Evolutionary conservation across 30 jellyfish, hydroid and myxozoan genomes (phyloP).

Genomic region (Aurelia sp.): DNA sequence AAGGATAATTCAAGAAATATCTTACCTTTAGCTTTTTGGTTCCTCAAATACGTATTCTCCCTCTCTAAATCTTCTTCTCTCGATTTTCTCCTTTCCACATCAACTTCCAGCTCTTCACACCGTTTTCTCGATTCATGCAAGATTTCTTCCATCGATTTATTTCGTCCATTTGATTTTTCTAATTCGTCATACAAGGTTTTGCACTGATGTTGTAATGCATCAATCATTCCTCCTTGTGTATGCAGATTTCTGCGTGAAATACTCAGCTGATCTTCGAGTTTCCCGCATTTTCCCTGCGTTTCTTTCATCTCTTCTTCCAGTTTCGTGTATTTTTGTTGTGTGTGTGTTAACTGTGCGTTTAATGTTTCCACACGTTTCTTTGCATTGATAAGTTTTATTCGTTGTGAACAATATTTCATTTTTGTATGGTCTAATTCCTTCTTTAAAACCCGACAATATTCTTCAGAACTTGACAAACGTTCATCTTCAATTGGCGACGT

Average conservation of each 20-base stretch:
- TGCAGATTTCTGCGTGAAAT: conserved; percentile 82
- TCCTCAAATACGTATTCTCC: conserved; percentile 74
- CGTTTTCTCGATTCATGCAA: conserved; percentile 34
- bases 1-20: too few relatives aligned
- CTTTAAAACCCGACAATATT: conserved; percentile 65
- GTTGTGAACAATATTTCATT: conserved; percentile 84
- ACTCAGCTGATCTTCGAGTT: conserved; percentile 82
- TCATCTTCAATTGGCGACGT: conserved; percentile 11
- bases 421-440: conserved; percentile 88
- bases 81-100: conserved; percentile 37
- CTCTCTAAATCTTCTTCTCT: conserved; percentile 86
- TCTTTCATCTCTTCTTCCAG: conserved; percentile 63
- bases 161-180: conserved; percentile 69
- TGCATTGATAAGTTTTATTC: conserved; percentile 90
- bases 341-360: conserved; percentile 74
- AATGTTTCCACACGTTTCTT: conserved; percentile 85
- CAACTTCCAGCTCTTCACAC: conserved; percentile 54
- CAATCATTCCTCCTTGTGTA: conserved; percentile 94
- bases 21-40: conserved; percentile 42
- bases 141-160: conserved; percentile 62
- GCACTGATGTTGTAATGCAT: conserved; percentile 95
- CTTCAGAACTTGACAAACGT: conserved; percentile 53
- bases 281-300: conserved; percentile 72
- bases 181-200: conserved; percentile 86
- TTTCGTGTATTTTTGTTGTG: conserved; percentile 54